Conservation (phyloP, 2,888 invertebrate species). For the Hirtodrosophila confusa region DNA sequence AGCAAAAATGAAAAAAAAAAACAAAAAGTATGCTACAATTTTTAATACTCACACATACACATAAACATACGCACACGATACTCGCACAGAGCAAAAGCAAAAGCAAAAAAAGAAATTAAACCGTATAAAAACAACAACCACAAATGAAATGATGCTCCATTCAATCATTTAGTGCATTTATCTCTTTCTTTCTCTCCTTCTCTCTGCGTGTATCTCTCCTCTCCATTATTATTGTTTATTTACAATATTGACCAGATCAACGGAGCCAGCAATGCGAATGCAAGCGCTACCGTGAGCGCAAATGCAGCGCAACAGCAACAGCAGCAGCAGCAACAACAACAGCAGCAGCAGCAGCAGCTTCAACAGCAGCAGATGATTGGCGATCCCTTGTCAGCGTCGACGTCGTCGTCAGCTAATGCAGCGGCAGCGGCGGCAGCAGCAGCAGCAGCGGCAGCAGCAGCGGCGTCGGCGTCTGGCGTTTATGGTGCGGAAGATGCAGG, state of each 20-base stretch:
- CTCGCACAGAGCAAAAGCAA: constrained; percentile 22
- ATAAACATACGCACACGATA: constrained; percentile 20
- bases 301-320: constrained; percentile 45
- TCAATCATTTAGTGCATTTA: constrained; percentile 78
- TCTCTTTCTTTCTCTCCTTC: constrained; percentile 68
- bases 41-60: constrained; percentile 17
- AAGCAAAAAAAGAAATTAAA: constrained; percentile 14
- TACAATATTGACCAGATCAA: constrained; percentile 80
- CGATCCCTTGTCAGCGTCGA: constrained; percentile 43
- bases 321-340: constrained; percentile 34
- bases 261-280: constrained; percentile 51
- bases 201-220: constrained; percentile 60
- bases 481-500: constrained; percentile 77
- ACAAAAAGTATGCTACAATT: constrained; percentile 27
- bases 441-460: constrained; percentile 17
- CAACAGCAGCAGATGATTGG: constrained; percentile 37
- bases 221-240: constrained; percentile 80
- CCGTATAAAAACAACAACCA: constrained; percentile 19
- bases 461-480: constrained; percentile 49
- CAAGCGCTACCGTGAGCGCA: constrained; percentile 40
- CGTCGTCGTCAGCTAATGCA: constrained; percentile 48
- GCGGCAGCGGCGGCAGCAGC: constrained; percentile 39
- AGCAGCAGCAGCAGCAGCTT: constrained; percentile 36
- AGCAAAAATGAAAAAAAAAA: neutral
- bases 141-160: constrained; percentile 55